phyloP scores from a whole-genome alignment of 2,888 invertebrate species.

The Metalampra italica region DNA sequence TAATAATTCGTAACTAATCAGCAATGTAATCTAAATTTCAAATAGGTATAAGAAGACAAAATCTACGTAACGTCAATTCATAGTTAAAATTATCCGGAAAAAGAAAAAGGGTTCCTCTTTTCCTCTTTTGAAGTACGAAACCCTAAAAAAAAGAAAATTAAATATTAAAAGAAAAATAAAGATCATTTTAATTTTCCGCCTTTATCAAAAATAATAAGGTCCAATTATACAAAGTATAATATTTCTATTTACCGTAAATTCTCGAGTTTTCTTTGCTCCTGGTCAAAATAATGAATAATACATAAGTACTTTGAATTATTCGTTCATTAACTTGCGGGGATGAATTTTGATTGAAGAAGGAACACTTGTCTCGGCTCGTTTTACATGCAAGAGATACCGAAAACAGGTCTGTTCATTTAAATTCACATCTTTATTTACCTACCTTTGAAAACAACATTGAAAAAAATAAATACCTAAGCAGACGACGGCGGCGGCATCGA shows the following conservation, averaged over 20 bases:
- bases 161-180: not conserved
- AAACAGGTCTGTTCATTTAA: constrained; percentile 11
- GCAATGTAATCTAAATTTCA: no score
- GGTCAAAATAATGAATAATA: constrained; percentile 43
- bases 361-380: constrained; percentile 23
- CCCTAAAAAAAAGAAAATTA: no score
- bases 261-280: constrained; percentile 29
- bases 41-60: no score
- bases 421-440: not conserved
- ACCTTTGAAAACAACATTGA: not conserved
- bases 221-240: constrained; percentile 22
- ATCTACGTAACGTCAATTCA: no score
- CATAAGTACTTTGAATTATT: constrained; percentile 35
- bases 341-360: constrained; percentile 37
- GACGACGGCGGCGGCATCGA: not conserved
- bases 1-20: no score
- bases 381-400: constrained; percentile 32
- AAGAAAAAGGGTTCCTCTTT: no score
- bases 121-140: no score
- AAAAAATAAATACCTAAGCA: not conserved
- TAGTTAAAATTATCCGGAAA: not conserved
- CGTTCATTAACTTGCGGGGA: constrained; percentile 36
- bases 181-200: not conserved
- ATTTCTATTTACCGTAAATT: constrained; percentile 26
- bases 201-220: constrained; percentile 10